These are phyloP conservation scores for Apodemus speciosus DNA, from an alignment of 2,113 vertebrate species.

Conservation along the genomic window DNA sequence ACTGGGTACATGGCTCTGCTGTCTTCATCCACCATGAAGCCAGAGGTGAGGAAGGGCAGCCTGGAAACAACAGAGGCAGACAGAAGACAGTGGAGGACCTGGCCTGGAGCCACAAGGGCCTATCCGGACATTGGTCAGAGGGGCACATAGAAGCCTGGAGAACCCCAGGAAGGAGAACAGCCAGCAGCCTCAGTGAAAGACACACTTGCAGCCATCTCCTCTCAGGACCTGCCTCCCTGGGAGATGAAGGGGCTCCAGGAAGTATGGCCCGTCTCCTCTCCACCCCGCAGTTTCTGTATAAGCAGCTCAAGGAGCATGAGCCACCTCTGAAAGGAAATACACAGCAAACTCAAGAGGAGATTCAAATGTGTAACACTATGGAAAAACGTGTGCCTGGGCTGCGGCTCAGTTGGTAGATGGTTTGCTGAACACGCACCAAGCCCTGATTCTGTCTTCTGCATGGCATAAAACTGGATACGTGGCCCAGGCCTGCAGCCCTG, in stretches of 20 bases:
- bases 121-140: neutral
- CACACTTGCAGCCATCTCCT: slow-evolving; percentile 48
- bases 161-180: slow-evolving; percentile 9
- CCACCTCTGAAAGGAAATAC: slow-evolving; percentile 34
- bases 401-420: neutral
- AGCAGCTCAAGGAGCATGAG: slow-evolving; percentile 29
- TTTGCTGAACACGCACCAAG: neutral
- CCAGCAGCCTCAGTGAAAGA: slow-evolving; percentile 2
- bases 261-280: neutral
- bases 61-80: slow-evolving; percentile 46
- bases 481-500: neutral
- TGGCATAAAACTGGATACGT: neutral
- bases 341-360: slow-evolving; percentile 52
- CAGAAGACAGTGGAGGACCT: slow-evolving; percentile 51
- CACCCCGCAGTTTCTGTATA: slow-evolving; percentile 39
- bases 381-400: neutral
- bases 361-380: slow-evolving; percentile 25
- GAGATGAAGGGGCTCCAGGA: neutral
- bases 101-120: slow-evolving; percentile 22
- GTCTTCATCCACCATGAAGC: slow-evolving; percentile 50
- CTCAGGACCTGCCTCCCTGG: slow-evolving; percentile 3
- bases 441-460: neutral
- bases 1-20: slow-evolving; percentile 45
- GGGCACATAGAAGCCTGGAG: neutral
- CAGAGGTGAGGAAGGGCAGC: slow-evolving; percentile 57